Evolutionary conservation across 2,797 vertebrate species (phyloP), one percentile per base, ranked within the genome.

Genomic region (Enteromius trimaculatus): DNA sequence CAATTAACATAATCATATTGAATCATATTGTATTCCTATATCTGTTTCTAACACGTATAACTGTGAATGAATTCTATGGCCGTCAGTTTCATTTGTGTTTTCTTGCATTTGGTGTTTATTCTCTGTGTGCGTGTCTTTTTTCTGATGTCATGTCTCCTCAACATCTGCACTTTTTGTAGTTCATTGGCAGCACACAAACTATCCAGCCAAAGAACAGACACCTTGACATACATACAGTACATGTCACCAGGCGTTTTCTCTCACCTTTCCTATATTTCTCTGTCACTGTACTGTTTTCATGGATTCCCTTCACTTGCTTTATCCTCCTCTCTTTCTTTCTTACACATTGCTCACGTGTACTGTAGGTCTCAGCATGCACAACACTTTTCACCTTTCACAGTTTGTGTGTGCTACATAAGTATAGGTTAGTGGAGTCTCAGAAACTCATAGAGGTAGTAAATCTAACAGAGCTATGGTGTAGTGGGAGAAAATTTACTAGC

Each of bases 81-180:
- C 37, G 58, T 77, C n/a, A 39, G 23, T 76, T 55, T 60, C 66
- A 19, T 19, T 80, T 17, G 55, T 65, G 31, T 69, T 71, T 77
- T 42, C 21, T 70, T 16, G 17, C 42, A 53, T 82, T 81, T 82
- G 58, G 77, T 75, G 74, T 72, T 37, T 71, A 75, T 74, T 80
- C 29, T 51, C 8, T 29, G 17, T n/a, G 42, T 62, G 34, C 17
- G 49, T 49, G 47, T 49, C 64, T 39, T 44, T 60, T 62, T 42
- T 69, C 60, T 6, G 39, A 42, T 8, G 39, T 42, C 7, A 11
- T 29, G 10, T 53, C 81, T 51, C 80, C 21, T 90, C 85, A 88
- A 88, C 86, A 88, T 91, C 86, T 82, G 37, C 19, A n/a, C 72
- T 58, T 89, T 93, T 91, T 92, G 88, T 89, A 90, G 84, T 90